Evolutionary conservation across 1,140 invertebrate genomes (phyloP), one percentile per base, ranked within the genome.

Genomic region (Aricia agestis): DNA sequence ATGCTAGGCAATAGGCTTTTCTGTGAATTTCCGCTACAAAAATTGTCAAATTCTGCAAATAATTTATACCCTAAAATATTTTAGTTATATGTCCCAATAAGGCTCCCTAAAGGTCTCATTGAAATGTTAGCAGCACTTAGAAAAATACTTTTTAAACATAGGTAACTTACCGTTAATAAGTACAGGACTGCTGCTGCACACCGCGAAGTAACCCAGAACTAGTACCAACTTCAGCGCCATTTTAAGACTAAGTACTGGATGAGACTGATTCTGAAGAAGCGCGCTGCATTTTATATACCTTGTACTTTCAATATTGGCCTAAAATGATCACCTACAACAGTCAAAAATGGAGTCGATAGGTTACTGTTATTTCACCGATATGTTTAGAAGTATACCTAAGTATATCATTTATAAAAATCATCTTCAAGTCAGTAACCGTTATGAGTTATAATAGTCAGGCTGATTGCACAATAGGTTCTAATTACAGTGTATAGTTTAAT

Each of bases 171-270:
- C 86, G 70, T 86, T 86, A 77, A 85, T 75, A 65, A 81, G 69
- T 72, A 85, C 76, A 6, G 87, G 87, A 72, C 59, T 83, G 66
- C 82, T 75, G 25, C 83, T 78, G 75, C 84, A 85, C 52, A 86
- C 42, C 63, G 83, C 81, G 69, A 89, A 65, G 65, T 83, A 75
- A 70, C 86, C 81, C 73, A 85, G 72, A 57, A 82, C 83, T 57
- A 87, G 76, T 68, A 89, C 70, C 63, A 91, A 77, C 75, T 78
- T 91, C 65, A 81, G 78, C 36, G 85, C 89, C 89, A 91, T 91
- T 59, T 74, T 82, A 71, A 31, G 67, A 68, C 45, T 32, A 68
- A 68, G 36, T 19, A 70, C 32, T 36, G 59, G 81, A 88, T 74
- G 84, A 85, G 82, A 89, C 87, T 82, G 89, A 91, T 73, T 45